Evolutionary conservation across 2,888 invertebrate genomes (phyloP), one percentile per base, ranked within the genome.

Genomic region (Archips crataeganus): DNA sequence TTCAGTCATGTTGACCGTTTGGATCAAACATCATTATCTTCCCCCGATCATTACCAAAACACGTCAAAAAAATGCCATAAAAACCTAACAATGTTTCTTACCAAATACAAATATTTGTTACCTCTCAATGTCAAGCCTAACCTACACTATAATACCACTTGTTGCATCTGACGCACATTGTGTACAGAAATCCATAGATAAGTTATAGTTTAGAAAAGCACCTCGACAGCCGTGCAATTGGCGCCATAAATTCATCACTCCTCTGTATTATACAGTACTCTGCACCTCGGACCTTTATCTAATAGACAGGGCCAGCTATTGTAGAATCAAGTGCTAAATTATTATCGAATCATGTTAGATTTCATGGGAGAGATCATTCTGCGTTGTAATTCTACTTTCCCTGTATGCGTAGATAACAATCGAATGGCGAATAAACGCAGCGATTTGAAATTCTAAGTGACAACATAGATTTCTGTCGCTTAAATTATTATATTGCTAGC

Each of bases 261-360:
- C 79, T 85, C 85, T 84, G 79, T 77, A 75, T 80, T 76, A 76
- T 77, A 65, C 79, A 79, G 81, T 83, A 85, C 80, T 82, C 84
- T 84, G 76, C 76, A 66, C 72, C 71, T 78, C 79, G 77, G 81
- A 85, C 84, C 85, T 86, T 88, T 89, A 90, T 90, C 88, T 87
- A 88, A 83, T 80, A 78, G 86, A 87, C 87, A 86, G 86, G 82
- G 79, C 85, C 80, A 79, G 85, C 88, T 84, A 88, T 90, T 90
- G 87, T 89, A 84, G 84, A 84, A 87, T 87, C 86, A 83, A 87
- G 87, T 87, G 86, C 87, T 92, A 90, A 91, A 89, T 90, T 89
- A 90, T 87, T 88, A 89, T 87, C 82, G 85, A 87, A 89, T 87
- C 85, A 87, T 83, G 84, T 82, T 83, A 85, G 86, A 88, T 90